These are phyloP conservation scores for Cavia aperea DNA, from an alignment of 2,113 vertebrate genomes.

Conservation along the genomic window DNA sequence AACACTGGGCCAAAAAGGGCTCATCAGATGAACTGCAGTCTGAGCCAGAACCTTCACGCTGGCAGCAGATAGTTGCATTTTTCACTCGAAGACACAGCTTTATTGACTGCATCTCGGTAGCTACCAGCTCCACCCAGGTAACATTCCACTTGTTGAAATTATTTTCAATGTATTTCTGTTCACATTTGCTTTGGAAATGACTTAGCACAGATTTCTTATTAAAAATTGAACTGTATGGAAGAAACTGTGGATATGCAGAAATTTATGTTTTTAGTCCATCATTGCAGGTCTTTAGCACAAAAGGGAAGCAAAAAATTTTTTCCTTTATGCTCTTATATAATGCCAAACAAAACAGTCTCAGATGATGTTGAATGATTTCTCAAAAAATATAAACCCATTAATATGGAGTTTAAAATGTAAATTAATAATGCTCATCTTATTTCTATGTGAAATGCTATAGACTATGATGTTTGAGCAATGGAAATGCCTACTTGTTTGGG, in stretches of 20 bases:
- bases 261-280: constrained; percentile 48
- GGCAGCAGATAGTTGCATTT: constrained; percentile 95
- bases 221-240: constrained; percentile 15
- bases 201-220: constrained; percentile 42
- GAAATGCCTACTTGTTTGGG: constrained; percentile 44
- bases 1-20: constrained; percentile 88
- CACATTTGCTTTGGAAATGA: constrained; percentile 54
- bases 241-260: constrained; percentile 40
- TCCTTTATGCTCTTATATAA: constrained; percentile 68
- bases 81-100: constrained; percentile 92
- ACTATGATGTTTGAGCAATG: constrained; percentile 25
- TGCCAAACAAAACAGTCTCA: constrained; percentile 52
- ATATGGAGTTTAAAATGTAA: constrained; percentile 35
- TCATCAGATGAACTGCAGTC: constrained; percentile 88
- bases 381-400: constrained; percentile 51
- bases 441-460: constrained; percentile 45
- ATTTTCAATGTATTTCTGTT: constrained; percentile 64
- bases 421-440: constrained; percentile 43
- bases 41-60: constrained; percentile 86
- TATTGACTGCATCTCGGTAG: constrained; percentile 93
- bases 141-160: constrained; percentile 75
- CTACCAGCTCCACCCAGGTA: constrained; percentile 91
- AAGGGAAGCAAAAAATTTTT: constrained; percentile 56
- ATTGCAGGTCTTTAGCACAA: constrained; percentile 44
- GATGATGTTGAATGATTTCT: constrained; percentile 53